phyloP scores from a whole-genome alignment of 2,113 vertebrate species.

The Dromiciops gliroides region DNA sequence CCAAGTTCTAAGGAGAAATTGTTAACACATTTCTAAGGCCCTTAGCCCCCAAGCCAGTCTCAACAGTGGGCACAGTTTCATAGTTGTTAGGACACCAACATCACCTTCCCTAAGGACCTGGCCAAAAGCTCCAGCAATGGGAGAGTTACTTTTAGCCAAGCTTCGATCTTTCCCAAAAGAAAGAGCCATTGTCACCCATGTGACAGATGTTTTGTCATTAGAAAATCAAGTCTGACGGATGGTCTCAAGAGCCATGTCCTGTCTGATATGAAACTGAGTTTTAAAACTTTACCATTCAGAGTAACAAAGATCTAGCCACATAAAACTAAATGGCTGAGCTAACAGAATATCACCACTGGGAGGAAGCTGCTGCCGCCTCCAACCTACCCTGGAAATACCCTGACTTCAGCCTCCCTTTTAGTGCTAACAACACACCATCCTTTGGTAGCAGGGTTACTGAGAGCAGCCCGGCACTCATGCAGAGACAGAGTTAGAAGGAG shows the following conservation, averaged over 20 bases:
- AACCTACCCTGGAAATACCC: neutral
- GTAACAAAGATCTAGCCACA: neutral
- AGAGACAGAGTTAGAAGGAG: neutral
- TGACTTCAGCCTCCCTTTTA: neutral
- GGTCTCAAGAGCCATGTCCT: neutral
- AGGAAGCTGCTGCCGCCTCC: neutral
- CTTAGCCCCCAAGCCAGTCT: too few relatives aligned
- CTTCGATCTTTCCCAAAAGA: neutral
- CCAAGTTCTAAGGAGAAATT: too few relatives aligned
- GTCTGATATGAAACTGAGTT: neutral
- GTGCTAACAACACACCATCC: neutral
- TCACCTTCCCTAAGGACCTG: too few relatives aligned
- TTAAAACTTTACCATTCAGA: neutral
- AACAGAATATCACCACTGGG: neutral
- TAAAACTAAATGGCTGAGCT: neutral
- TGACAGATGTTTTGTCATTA: neutral
- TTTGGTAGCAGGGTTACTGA: neutral
- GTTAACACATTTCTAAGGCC: too few relatives aligned
- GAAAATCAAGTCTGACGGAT: neutral
- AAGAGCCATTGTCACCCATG: neutral
- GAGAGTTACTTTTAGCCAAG: neutral
- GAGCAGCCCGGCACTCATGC: neutral
- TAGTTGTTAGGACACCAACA: too few relatives aligned
- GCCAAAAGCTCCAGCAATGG: too few relatives aligned
- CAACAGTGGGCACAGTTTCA: too few relatives aligned